phyloP scores from a whole-genome alignment of 2,113 vertebrate genomes.

The Balaenoptera acutorostrata region DNA sequence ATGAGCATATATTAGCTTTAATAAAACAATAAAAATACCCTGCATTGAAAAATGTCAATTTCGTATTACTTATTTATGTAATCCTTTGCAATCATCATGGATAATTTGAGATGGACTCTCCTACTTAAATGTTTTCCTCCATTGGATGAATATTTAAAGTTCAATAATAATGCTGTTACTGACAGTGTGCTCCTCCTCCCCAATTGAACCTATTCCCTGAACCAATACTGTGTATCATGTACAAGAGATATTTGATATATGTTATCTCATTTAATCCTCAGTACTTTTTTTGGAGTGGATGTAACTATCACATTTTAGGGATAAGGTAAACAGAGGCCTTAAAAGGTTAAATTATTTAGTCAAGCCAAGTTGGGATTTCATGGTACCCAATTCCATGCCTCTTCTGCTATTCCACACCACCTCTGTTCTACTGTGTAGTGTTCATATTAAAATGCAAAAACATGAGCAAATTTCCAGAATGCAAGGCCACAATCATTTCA shows the following conservation, averaged over 20 bases:
- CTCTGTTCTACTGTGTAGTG: background rate
- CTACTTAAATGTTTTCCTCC: background rate
- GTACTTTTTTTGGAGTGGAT: background rate
- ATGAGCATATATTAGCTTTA: background rate
- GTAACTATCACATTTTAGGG: background rate
- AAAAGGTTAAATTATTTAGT: background rate
- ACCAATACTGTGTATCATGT: background rate
- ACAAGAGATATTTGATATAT: background rate
- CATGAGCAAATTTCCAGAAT: background rate
- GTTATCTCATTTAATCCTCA: background rate
- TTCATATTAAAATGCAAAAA: background rate
- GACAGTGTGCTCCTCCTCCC: background rate
- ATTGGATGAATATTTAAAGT: background rate
- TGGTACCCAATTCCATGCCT: background rate
- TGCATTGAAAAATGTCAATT: background rate
- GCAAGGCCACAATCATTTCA: background rate
- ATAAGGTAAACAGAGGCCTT: background rate
- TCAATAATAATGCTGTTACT: background rate
- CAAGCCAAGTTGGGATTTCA: background rate
- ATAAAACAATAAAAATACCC: background rate
- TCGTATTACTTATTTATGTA: background rate
- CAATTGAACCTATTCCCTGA: background rate
- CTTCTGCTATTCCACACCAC: background rate
- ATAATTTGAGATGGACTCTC: background rate
- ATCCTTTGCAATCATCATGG: background rate